A percentile compares a stretch with the other conserved stretches of the same genome.
phyloP scores from a whole-genome alignment of 2,888 invertebrate species.

The Buathra laborator region DNA sequence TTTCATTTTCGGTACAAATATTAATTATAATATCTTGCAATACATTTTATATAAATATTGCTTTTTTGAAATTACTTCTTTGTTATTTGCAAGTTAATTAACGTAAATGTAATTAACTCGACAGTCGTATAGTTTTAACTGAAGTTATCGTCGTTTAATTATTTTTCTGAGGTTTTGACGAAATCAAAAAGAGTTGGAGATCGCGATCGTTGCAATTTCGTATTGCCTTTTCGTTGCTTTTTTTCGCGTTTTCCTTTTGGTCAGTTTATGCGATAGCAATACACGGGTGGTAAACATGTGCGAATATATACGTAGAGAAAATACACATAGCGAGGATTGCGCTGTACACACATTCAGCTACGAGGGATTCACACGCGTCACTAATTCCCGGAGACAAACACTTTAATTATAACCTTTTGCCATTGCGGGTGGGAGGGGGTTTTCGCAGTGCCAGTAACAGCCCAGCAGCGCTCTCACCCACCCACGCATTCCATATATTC shows the following conservation, averaged over 20 bases:
- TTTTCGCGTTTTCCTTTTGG: background rate
- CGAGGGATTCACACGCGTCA: constrained; percentile 45
- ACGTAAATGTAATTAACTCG: too few species aligned
- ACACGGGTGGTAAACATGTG: background rate
- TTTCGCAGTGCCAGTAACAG: constrained; percentile 6
- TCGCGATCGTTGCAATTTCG: too few species aligned
- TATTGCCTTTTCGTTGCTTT: background rate
- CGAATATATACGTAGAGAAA: background rate
- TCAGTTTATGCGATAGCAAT: background rate
- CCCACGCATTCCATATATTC: constrained; percentile 4
- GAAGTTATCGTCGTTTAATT: too few species aligned
- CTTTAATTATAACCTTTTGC: constrained; percentile 75
- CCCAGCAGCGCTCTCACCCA: background rate
- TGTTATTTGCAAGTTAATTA: too few species aligned
- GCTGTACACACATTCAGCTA: background rate
- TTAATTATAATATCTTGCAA: too few species aligned
- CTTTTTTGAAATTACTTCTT: too few species aligned
- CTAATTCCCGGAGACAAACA: constrained; percentile 75
- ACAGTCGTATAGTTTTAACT: too few species aligned
- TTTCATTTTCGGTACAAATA: too few species aligned
- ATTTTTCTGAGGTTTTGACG: too few species aligned
- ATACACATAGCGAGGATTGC: background rate
- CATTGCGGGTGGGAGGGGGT: background rate
- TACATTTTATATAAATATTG: too few species aligned
- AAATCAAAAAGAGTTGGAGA: too few species aligned